A percentile compares a stretch with the other conserved stretches of the same genome.
Evolutionary conservation across 2,888 invertebrate species (phyloP).

Genomic region (Hypselothyrea guttata): DNA sequence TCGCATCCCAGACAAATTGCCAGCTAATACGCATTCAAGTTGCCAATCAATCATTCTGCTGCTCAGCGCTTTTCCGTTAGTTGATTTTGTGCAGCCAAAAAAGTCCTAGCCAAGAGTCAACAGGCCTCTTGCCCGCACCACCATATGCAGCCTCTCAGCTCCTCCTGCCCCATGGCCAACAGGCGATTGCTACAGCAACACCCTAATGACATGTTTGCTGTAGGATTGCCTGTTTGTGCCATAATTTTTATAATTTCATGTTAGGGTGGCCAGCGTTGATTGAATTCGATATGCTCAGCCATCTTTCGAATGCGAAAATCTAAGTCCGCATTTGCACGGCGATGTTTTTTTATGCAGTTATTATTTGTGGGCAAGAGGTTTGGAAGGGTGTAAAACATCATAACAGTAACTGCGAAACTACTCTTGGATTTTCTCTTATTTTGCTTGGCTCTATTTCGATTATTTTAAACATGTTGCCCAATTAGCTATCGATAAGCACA

Average conservation of each 20-base stretch:
- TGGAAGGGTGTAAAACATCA: too few species aligned
- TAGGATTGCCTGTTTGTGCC: conserved; percentile 21
- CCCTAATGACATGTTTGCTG: conserved; percentile 62
- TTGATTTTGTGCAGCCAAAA: conserved; percentile 26
- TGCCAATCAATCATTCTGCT: conserved; percentile 60
- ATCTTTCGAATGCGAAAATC: conserved; percentile 33
- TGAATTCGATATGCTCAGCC: conserved; percentile 64
- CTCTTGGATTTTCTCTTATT: too few species aligned
- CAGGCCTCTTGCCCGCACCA: conserved; percentile 35
- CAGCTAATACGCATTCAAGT: conserved; percentile 27
- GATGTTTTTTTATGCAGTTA: too few species aligned
- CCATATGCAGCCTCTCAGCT: conserved; percentile 28
- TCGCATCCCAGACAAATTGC: conserved; percentile 56
- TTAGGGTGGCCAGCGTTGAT: conserved; percentile 72
- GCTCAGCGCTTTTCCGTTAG: neutral
- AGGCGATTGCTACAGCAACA: conserved; percentile 41
- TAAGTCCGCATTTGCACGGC: too few species aligned
- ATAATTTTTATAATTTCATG: conserved; percentile 69
- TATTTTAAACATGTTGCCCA: too few species aligned
- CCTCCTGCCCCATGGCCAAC: neutral
- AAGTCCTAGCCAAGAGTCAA: conserved; percentile 47
- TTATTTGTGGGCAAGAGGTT: too few species aligned
- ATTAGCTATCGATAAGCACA: too few species aligned
- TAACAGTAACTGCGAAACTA: too few species aligned
- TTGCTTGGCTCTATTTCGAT: too few species aligned